These are phyloP conservation scores for Leptopilina drosophilae DNA, from an alignment of 2,888 invertebrate species.

Conservation along the genomic window DNA sequence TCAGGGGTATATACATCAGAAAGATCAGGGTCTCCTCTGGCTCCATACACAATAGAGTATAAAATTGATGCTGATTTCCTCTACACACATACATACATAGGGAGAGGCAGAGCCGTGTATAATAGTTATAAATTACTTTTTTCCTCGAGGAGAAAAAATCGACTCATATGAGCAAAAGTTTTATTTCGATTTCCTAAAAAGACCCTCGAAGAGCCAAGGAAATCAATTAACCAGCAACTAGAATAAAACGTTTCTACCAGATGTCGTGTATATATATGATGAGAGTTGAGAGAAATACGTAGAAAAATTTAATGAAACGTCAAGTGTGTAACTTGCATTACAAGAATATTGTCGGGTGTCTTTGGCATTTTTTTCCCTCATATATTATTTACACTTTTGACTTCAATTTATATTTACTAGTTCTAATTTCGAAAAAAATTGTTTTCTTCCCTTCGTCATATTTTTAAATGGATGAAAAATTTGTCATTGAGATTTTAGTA, in stretches of 20 bases:
- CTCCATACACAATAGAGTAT: conserved; percentile 55
- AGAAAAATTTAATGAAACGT: conserved; percentile 37
- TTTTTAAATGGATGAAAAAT: too few relatives aligned
- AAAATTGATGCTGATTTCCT: conserved; percentile 55
- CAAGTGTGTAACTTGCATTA: conserved; percentile 24
- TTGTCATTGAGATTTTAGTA: too few relatives aligned
- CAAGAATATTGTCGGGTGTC: conserved; percentile 12
- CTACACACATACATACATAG: conserved; percentile 9
- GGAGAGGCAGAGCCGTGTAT: conserved; percentile 67
- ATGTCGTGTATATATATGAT: background rate
- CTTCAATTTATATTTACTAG: too few relatives aligned
- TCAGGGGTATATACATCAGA: conserved; percentile 18
- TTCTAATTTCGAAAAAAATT: too few relatives aligned
- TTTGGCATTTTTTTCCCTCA: conserved; percentile 8
- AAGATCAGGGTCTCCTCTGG: conserved; percentile 43
- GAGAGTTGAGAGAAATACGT: conserved; percentile 1
- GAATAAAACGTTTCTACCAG: conserved; percentile 27
- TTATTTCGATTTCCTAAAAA: conserved; percentile 40
- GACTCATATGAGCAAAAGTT: conserved; percentile 33
- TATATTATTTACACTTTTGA: too few relatives aligned
- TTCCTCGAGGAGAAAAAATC: conserved; percentile 47
- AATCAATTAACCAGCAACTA: conserved; percentile 35
- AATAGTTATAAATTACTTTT: conserved; percentile 66
- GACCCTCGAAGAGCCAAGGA: conserved; percentile 23
- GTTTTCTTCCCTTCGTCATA: too few relatives aligned